A percentile compares a stretch with the other conserved stretches of the same genome.
These are phyloP conservation scores for Byasa hedistus DNA, from an alignment of 2,888 invertebrate species.

Conservation along the genomic window DNA sequence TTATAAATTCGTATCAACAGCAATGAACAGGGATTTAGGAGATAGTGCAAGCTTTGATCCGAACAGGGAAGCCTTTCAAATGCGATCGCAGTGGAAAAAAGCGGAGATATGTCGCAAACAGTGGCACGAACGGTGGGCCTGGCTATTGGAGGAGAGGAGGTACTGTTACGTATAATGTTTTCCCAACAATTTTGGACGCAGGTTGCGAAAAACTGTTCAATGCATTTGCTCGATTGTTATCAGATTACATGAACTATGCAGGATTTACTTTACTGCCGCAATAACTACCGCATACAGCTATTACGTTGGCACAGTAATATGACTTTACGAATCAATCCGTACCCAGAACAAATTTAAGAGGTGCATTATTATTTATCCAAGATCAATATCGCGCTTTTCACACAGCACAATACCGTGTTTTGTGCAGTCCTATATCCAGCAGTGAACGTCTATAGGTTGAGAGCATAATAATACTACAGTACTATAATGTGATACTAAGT, in stretches of 20 bases:
- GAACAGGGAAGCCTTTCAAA: conserved; percentile 70
- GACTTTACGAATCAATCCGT: background rate
- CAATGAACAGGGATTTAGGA: conserved; percentile 47
- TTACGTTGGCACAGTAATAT: background rate
- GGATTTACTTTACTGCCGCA: background rate
- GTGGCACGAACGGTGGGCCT: conserved; percentile 70
- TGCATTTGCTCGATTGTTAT: background rate
- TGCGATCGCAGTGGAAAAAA: conserved; percentile 72
- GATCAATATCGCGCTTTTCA: background rate
- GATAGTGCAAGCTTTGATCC: conserved; percentile 53
- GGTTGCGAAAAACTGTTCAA: background rate
- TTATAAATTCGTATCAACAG: conserved; percentile 7
- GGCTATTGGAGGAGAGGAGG: conserved; percentile 68
- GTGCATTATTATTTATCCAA: background rate
- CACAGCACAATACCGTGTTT: too few relatives aligned
- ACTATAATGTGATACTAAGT: too few relatives aligned
- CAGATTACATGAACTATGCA: background rate
- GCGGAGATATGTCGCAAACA: conserved; percentile 62
- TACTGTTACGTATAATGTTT: conserved; percentile 32
- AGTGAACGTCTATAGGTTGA: too few relatives aligned
- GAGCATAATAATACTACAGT: too few relatives aligned
- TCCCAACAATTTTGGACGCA: background rate
- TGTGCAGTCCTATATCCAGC: too few relatives aligned
- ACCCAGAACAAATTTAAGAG: background rate
- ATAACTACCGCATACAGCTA: too few relatives aligned